Conservation (phyloP, 2,113 vertebrate genomes). For the crab-eating macaque (Macaca fascicularis) region T2T-MFA8v1.1 NC_088392.1:72008501-72009000, state of each 20-base stretch:
- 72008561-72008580: too few species aligned
- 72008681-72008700: neutral
- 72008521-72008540: too few species aligned
- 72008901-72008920: neutral
- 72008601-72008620: too few species aligned
- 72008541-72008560: too few species aligned
- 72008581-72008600: too few species aligned
- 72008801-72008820: neutral
- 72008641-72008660: neutral
- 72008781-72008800: neutral
- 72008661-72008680: neutral
- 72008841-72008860: neutral
- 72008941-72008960: neutral
- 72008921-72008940: neutral
- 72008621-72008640: too few species aligned
- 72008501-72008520: too few species aligned
- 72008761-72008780: neutral
- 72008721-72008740: neutral
- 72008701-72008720: neutral
- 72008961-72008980: too few species aligned
- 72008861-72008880: neutral
- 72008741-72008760: neutral
- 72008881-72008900: conserved; percentile 6
- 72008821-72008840: neutral
- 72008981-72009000: too few species aligned